Evolutionary conservation across 2,888 invertebrate genomes (phyloP).

Genomic region (Cepaea hortensis): DNA sequence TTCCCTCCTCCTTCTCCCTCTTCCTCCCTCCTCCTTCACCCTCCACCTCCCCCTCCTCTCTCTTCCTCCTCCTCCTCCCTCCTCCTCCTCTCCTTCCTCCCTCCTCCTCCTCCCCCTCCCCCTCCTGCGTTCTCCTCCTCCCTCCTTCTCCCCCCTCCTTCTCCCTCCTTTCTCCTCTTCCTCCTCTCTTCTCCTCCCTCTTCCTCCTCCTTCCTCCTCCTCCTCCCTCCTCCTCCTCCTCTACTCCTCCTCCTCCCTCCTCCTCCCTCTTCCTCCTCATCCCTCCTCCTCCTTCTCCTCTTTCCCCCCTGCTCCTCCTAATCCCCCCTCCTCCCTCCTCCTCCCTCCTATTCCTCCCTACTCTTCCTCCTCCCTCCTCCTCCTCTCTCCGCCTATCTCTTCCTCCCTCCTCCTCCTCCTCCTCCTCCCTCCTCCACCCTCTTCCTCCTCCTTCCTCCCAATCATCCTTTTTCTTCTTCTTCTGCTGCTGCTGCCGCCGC

Average conservation of each 20-base stretch:
- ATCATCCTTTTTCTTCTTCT: too few species aligned
- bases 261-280: background rate
- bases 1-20: background rate
- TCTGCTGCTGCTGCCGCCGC: too few species aligned
- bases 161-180: background rate
- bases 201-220: background rate
- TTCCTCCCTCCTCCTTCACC: too few species aligned
- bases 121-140: background rate
- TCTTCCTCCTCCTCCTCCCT: background rate
- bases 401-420: too few species aligned
- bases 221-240: too few species aligned
- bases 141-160: background rate
- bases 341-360: too few species aligned
- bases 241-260: background rate
- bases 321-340: too few species aligned
- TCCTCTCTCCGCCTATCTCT: too few species aligned
- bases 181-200: background rate
- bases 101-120: background rate
- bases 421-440: background rate
- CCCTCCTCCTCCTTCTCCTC: background rate
- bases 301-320: too few species aligned
- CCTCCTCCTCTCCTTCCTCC: background rate
- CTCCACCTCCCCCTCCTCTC: too few species aligned
- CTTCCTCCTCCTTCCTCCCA: background rate
- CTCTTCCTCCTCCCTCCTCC: too few species aligned